phyloP scores from a whole-genome alignment of 2,888 invertebrate species.

The Cylindroiulus punctatus region DNA sequence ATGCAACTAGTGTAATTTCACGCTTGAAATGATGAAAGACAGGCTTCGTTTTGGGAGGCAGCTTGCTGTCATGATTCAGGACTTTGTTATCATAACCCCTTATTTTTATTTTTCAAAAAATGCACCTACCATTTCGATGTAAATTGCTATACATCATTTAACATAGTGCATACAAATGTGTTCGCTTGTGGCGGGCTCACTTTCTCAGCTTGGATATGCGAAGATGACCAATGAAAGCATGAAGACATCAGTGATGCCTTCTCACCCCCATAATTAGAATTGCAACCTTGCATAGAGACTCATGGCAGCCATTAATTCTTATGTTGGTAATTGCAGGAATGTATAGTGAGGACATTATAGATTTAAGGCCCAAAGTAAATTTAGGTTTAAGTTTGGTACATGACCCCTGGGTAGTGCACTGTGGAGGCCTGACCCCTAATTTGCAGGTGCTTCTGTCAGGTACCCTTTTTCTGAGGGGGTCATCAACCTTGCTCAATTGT shows the following conservation, averaged over 20 bases:
- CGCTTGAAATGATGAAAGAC: neutral
- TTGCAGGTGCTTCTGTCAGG: neutral
- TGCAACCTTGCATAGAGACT: too few relatives aligned
- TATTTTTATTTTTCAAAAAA: neutral
- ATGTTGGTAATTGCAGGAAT: neutral
- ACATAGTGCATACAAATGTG: too few relatives aligned
- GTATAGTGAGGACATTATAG: too few relatives aligned
- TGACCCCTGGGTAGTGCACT: neutral
- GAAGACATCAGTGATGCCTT: neutral
- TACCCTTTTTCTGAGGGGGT: neutral
- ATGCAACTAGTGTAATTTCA: neutral
- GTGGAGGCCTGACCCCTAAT: neutral
- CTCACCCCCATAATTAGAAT: too few relatives aligned
- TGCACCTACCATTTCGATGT: neutral
- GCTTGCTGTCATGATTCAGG: neutral
- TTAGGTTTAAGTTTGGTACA: neutral
- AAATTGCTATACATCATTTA: too few relatives aligned
- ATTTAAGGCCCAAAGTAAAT: neutral
- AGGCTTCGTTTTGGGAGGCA: neutral
- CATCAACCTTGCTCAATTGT: slow-evolving; percentile 26
- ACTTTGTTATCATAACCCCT: neutral
- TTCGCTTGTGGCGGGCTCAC: neutral
- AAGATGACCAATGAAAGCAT: neutral
- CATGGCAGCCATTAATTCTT: too few relatives aligned
- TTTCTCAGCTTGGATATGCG: neutral